Evolutionary conservation across 2,888 invertebrate genomes (phyloP), one percentile per base, ranked within the genome.

Genomic region (Ophonus ardosiacus): DNA sequence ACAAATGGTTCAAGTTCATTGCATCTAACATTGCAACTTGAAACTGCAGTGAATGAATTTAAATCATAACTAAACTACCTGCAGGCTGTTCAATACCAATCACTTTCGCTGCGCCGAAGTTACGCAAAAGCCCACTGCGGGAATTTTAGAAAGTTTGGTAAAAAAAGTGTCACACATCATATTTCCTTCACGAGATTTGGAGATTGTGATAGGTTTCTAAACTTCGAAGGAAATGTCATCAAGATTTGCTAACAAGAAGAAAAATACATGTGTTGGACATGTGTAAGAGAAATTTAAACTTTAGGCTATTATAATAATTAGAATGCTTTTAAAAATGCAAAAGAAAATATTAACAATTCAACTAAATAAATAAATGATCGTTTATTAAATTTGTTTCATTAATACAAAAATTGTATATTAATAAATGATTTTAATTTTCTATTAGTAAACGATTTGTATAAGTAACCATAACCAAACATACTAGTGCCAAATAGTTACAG

Each of bases 11-110:
- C 71, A 74, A 74, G 71, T 74, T 74, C 71, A 43, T 43, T 74
- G 71, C 71, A 74, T 74, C 21, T 43, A 74, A 74, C 71, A 74
- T 74, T 74, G 71, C 71, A 74, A 74, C 71, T 74, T 74, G 71
- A 74, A 38, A 7, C 10, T 43, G 63, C 43, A 74, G 43, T 15
- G 17, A 4, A 18, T 8, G 43, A 17, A 43, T 43, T 74, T 74
- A 40, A 74, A 43, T 74, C 71, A 74, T 17, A 38, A 18, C n/a
- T 65, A 15, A 61, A 61, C 21, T 13, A 7, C 24, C 68, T 8
- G 38, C 38, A n/a, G 68, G 68, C 18, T 7, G 13, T 21, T 21
- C 38, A n/a, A 65, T 65, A 15, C 68, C n/a, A 74, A 74, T 74
- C 71, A 74, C 43, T 21, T 43, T 74, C 71, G 21, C 71, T 74